Conservation (phyloP, 2,797 vertebrate genomes). For the Sternotherus odoratus region DNA sequence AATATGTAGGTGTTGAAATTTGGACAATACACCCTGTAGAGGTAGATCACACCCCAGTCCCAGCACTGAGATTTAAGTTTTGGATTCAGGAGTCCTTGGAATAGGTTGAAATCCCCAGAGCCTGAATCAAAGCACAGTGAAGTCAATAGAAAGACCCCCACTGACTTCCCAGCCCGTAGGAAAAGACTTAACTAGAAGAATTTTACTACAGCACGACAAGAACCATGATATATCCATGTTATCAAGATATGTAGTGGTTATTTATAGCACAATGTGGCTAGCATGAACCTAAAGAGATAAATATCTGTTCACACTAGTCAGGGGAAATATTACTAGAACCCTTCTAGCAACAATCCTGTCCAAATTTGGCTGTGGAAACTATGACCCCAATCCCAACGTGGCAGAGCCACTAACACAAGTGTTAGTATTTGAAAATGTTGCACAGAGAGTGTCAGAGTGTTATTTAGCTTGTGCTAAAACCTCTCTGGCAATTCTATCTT, state of each 20-base stretch:
- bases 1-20: not conserved
- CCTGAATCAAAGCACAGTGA: not conserved
- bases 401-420: fast-evolving
- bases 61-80: not conserved
- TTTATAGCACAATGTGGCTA: fast-evolving
- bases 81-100: not conserved
- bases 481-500: not conserved
- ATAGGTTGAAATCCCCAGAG: not conserved
- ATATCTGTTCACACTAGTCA: fast-evolving
- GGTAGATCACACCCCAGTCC: not conserved
- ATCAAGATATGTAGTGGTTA: fast-evolving
- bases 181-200: not conserved
- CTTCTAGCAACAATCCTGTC: not conserved
- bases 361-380: not conserved
- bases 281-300: fast-evolving
- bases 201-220: fast-evolving
- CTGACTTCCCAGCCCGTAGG: not conserved
- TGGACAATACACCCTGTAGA: not conserved
- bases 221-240: fast-evolving
- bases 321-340: not conserved
- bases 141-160: not conserved
- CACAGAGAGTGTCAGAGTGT: not conserved
- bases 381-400: fast-evolving
- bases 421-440: not conserved
- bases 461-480: not conserved